Conservation (phyloP, 1,140 invertebrate genomes). For the Tyrophagus putrescentiae region DNA sequence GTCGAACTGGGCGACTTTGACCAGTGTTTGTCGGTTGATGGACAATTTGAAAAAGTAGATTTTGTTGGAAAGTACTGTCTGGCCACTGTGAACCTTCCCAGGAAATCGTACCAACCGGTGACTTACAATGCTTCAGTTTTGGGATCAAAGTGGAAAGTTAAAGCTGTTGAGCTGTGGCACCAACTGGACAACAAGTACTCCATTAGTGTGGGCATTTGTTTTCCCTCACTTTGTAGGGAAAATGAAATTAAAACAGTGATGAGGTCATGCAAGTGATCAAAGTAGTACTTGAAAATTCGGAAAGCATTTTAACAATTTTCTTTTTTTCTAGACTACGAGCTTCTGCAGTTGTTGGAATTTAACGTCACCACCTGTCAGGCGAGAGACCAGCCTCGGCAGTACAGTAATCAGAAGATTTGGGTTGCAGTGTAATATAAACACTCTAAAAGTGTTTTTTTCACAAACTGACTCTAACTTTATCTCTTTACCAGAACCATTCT, state of each 20-base stretch:
- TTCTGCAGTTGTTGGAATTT: not conserved
- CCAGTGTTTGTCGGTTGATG: constrained; percentile 18
- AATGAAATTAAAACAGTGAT: not conserved
- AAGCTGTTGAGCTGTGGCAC: constrained; percentile 12
- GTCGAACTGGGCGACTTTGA: constrained; percentile 23
- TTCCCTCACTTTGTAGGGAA: constrained; percentile 15
- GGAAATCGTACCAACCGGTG: too few relatives aligned
- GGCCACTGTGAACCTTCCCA: constrained; percentile 9
- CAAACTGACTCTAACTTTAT: too few relatives aligned
- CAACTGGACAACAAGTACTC: constrained; percentile 16
- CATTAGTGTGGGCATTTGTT: constrained; percentile 7
- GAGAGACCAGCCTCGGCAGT: not conserved
- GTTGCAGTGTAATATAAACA: not conserved
- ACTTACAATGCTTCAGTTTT: not conserved
- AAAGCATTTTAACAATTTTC: not conserved
- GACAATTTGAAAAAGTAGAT: constrained; percentile 1
- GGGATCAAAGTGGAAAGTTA: not conserved
- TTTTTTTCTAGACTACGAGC: constrained; percentile 5
- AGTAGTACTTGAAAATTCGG: too few relatives aligned
- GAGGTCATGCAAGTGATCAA: not conserved
- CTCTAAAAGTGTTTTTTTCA: not conserved
- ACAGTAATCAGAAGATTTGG: not conserved
- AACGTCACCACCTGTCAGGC: constrained; percentile 6
- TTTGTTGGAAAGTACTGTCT: constrained; percentile 23
- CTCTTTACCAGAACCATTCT: not conserved